phyloP scores from a whole-genome alignment of 2,113 vertebrate genomes.

The Rhinichthys klamathensis region DNA sequence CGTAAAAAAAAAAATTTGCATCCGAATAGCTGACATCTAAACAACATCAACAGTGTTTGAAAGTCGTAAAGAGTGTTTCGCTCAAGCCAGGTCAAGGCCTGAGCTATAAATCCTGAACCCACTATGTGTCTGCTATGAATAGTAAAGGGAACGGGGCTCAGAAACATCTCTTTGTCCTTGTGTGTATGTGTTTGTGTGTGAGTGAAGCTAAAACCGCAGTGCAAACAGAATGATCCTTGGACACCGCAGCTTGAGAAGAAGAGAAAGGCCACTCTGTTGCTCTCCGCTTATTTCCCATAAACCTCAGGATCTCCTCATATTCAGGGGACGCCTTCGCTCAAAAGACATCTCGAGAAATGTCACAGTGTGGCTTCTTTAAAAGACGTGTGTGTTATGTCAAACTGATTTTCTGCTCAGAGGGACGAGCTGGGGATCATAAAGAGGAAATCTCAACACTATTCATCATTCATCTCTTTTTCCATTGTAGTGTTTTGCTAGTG shows the following conservation, averaged over 20 bases:
- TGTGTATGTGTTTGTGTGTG: conserved; percentile 40
- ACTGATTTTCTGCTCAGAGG: conserved; percentile 49
- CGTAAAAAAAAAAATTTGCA: conserved; percentile 21
- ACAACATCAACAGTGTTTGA: conserved; percentile 54
- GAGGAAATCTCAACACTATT: conserved; percentile 26
- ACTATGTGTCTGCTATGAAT: conserved; percentile 54
- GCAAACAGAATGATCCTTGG: conserved; percentile 57
- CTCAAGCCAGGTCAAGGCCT: conserved; percentile 54
- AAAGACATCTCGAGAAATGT: conserved; percentile 41
- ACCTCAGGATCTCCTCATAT: conserved; percentile 25
- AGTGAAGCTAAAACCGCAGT: conserved; percentile 56
- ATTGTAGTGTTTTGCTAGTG: background rate
- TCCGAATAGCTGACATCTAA: conserved; percentile 41
- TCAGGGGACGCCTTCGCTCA: conserved; percentile 44
- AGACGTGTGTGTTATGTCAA: conserved; percentile 50
- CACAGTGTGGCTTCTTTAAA: conserved; percentile 40
- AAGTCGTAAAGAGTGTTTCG: conserved; percentile 52
- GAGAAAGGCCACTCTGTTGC: conserved; percentile 53
- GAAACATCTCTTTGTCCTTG: conserved; percentile 58
- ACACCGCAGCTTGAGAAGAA: conserved; percentile 29
- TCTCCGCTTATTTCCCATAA: conserved; percentile 55
- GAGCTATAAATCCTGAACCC: conserved; percentile 50
- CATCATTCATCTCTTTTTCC: conserved; percentile 39
- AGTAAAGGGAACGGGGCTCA: conserved; percentile 53
- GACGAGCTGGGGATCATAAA: conserved; percentile 19